A percentile compares a stretch with the other conserved stretches of the same genome.
These are phyloP conservation scores for Campylomormyrus numenius DNA, from an alignment of 2,113 vertebrate genomes.

Conservation along the genomic window DNA sequence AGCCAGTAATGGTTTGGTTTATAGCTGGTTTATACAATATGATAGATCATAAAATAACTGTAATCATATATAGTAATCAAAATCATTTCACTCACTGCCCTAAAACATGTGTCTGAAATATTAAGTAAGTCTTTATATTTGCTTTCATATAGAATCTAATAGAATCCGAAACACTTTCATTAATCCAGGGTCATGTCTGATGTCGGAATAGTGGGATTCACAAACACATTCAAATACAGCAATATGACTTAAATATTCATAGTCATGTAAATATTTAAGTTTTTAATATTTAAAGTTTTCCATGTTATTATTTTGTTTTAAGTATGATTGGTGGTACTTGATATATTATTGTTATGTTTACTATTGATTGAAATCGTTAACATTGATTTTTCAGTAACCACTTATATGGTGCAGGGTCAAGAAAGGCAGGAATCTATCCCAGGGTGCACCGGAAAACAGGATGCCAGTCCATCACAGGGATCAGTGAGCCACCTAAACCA, in stretches of 20 bases:
- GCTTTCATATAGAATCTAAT: background rate
- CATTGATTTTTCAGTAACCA: background rate
- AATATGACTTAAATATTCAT: background rate
- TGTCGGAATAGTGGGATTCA: background rate
- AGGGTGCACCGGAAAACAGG: background rate
- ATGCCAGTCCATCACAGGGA: background rate
- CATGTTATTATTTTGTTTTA: background rate
- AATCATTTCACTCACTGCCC: background rate
- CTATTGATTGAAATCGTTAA: background rate
- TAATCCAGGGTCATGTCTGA: background rate
- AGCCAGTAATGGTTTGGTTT: background rate
- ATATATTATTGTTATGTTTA: background rate
- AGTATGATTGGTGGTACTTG: background rate
- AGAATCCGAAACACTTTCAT: background rate
- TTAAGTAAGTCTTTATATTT: background rate
- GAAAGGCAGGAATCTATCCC: background rate
- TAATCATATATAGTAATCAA: background rate
- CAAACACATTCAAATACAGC: background rate
- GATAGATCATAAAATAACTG: background rate
- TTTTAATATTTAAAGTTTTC: background rate
- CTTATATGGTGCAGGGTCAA: background rate
- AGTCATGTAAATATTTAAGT: background rate
- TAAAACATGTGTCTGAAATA: background rate
- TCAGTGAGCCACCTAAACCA: background rate
- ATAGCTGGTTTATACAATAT: background rate